Conservation (phyloP, 2,797 vertebrate species). For the Xiphophorus birchmanni region DNA sequence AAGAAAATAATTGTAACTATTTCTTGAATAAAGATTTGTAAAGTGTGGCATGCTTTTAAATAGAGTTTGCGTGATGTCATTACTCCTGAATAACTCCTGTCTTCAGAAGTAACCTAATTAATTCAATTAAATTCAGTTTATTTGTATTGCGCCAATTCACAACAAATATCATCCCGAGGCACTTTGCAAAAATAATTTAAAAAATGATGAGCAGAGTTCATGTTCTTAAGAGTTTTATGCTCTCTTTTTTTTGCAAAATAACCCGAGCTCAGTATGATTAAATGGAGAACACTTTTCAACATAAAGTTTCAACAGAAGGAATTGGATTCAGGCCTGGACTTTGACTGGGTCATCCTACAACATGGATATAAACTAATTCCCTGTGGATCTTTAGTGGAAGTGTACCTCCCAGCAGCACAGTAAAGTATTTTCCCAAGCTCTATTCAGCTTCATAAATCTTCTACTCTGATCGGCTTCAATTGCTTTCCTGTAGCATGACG, state of each 20-base stretch:
- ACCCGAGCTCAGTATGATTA: background rate
- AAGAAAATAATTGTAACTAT: background rate
- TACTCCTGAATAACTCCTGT: background rate
- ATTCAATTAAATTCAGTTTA: background rate
- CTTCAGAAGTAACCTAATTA: background rate
- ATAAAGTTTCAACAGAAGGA: background rate
- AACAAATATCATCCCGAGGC: background rate
- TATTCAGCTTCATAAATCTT: background rate
- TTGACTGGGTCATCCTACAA: background rate
- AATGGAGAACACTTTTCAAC: background rate
- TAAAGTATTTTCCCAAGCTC: background rate
- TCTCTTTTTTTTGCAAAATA: background rate
- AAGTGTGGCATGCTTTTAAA: background rate
- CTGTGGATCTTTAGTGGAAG: background rate
- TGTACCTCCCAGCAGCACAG: background rate
- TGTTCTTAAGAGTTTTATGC: background rate
- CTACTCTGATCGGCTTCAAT: background rate
- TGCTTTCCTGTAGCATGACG: background rate
- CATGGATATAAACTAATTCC: background rate
- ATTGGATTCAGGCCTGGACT: background rate
- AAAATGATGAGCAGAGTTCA: background rate
- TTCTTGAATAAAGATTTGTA: background rate
- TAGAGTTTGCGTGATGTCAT: background rate
- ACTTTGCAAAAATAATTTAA: background rate
- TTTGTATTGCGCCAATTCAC: background rate